A percentile compares a stretch with the other conserved stretches of the same genome.
phyloP scores from a whole-genome alignment of 2,113 vertebrate species.

The Mungos mungo region DNA sequence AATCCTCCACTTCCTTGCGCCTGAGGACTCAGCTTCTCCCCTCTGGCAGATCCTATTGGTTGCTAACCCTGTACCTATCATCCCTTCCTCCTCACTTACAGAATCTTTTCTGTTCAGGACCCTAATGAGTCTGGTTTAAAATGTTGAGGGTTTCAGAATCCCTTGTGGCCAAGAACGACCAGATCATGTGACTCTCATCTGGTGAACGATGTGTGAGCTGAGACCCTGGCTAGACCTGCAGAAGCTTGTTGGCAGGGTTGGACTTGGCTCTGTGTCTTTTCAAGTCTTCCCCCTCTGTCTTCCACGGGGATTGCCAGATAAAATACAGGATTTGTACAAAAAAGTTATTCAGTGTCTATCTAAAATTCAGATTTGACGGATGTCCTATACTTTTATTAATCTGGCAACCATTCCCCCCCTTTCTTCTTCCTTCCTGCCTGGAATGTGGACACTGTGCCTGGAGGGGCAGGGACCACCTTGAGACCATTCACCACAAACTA shows the following conservation, averaged over 20 bases:
- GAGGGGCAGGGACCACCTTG: background rate
- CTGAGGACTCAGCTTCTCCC: background rate
- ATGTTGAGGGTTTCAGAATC: background rate
- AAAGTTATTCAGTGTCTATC: background rate
- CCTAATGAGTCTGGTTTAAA: background rate
- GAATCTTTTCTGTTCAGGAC: background rate
- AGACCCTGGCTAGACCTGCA: background rate
- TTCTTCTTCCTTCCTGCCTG: background rate
- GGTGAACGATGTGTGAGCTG: background rate
- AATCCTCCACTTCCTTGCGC: background rate
- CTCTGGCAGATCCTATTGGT: background rate
- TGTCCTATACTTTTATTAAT: background rate
- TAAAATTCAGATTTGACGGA: background rate
- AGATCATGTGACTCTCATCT: background rate
- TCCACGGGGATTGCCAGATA: background rate
- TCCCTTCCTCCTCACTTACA: background rate
- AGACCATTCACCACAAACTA: background rate
- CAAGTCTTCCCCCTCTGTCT: background rate
- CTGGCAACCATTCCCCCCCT: background rate
- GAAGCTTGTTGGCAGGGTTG: background rate
- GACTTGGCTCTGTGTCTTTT: background rate
- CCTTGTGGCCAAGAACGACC: background rate
- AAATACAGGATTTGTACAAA: background rate
- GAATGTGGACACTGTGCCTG: background rate
- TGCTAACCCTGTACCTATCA: background rate